phyloP scores from a whole-genome alignment of 2,113 vertebrate genomes.

The Platichthys stellatus region DNA sequence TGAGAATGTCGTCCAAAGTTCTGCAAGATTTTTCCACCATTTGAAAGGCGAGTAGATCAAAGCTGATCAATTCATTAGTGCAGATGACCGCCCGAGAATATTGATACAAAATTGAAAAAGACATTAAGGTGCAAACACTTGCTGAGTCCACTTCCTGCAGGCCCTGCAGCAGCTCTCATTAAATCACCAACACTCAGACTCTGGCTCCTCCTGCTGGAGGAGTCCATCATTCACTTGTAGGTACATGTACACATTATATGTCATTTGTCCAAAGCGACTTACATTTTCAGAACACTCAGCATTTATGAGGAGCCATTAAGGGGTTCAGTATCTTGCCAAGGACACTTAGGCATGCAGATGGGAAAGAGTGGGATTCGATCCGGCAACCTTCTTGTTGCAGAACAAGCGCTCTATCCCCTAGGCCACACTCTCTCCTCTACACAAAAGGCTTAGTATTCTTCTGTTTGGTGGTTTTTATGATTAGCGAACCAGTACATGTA shows the following conservation, averaged over 20 bases:
- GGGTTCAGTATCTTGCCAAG: no score
- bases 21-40: constrained; percentile 13
- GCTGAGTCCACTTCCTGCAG: constrained; percentile 5
- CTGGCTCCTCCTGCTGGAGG: constrained; percentile 77
- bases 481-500: not conserved
- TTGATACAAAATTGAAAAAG: constrained; percentile 2
- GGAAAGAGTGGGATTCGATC: no score
- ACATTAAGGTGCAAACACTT: constrained; percentile 2
- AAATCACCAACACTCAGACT: constrained; percentile 45
- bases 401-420: no score
- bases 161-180: constrained; percentile 6
- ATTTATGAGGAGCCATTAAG: no score
- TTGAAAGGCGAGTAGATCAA: not conserved
- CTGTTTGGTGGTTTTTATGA: not conserved
- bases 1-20: constrained; percentile 9
- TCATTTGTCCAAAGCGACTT: no score
- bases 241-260: not conserved
- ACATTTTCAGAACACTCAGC: no score
- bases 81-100: not conserved
- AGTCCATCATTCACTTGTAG: not conserved
- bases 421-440: no score
- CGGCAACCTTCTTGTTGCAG: no score
- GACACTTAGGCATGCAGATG: no score
- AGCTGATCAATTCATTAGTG: not conserved
- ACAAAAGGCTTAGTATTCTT: not conserved